phyloP scores from a whole-genome alignment of 1,140 invertebrate species.

The Ceratosolen fusciceps region DNA sequence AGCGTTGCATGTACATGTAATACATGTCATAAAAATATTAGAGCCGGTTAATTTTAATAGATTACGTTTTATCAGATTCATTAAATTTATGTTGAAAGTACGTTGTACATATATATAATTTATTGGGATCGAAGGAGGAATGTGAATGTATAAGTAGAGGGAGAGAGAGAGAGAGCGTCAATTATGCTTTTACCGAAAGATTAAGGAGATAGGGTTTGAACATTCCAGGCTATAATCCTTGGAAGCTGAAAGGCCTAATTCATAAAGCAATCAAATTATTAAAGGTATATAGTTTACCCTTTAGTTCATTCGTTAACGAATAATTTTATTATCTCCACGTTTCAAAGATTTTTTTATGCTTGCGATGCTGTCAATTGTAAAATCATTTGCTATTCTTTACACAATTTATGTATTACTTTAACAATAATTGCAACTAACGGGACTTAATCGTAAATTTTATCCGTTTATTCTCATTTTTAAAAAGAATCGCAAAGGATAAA shows the following conservation, averaged over 20 bases:
- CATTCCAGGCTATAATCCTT: constrained; percentile 42
- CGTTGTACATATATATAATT: constrained; percentile 44
- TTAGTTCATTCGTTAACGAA: neutral
- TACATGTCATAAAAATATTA: neutral
- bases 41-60: neutral
- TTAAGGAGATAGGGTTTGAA: constrained; percentile 12
- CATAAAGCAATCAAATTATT: constrained; percentile 40
- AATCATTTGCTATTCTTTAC: neutral
- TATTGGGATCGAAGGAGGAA: constrained; percentile 5
- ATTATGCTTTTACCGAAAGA: constrained; percentile 45
- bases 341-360: neutral
- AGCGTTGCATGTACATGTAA: neutral
- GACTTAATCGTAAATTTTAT: neutral
- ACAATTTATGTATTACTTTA: neutral
- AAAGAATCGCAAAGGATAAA: neutral
- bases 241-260: constrained; percentile 45
- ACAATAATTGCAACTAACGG: neutral
- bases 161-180: constrained; percentile 44
- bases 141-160: constrained; percentile 33
- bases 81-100: constrained; percentile 37
- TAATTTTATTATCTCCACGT: neutral
- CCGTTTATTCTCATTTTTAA: neutral
- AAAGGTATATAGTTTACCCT: constrained; percentile 12
- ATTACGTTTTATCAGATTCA: neutral
- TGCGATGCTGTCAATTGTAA: neutral